A percentile compares a stretch with the other conserved stretches of the same genome.
Evolutionary conservation across 2,113 vertebrate species (phyloP).

Genomic region (Euleptes europaea): DNA sequence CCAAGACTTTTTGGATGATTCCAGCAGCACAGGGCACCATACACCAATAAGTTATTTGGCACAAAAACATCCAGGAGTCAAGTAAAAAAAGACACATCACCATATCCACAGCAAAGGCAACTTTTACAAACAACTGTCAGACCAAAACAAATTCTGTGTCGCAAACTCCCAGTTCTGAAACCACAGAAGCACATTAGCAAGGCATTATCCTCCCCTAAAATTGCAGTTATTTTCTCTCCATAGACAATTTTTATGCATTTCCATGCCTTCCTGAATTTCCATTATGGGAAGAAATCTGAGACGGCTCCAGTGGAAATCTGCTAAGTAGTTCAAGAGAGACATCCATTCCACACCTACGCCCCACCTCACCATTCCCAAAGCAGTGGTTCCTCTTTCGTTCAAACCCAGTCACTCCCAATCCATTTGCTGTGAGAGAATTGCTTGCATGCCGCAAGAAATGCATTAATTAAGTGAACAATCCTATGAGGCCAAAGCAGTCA

Average conservation of each 20-base stretch:
- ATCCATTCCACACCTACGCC: not conserved
- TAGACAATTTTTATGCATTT: slow-evolving; percentile 50
- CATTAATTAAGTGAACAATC: not conserved
- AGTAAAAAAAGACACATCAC: too few species aligned
- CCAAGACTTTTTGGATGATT: not conserved
- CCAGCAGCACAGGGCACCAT: not conserved
- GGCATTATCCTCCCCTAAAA: slow-evolving; percentile 58
- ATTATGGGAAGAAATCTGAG: slow-evolving; percentile 40
- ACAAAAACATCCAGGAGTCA: not conserved
- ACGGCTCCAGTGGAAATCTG: slow-evolving; percentile 24
- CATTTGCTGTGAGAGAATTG: too few species aligned
- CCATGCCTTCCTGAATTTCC: slow-evolving; percentile 35
- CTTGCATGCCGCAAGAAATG: not conserved
- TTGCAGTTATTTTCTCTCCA: slow-evolving; percentile 57
- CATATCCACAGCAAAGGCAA: not conserved
- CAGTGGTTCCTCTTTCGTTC: not conserved
- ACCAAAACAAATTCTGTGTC: slow-evolving; percentile 55
- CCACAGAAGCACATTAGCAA: slow-evolving; percentile 13
- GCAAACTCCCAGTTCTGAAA: slow-evolving; percentile 33
- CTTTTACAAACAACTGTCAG: not conserved
- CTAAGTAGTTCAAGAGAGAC: slow-evolving; percentile 6
- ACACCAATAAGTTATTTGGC: too few species aligned
- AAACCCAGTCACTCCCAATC: not conserved
- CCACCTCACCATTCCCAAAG: not conserved
- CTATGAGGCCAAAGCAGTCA: not conserved